Evolutionary conservation across 1,140 invertebrate genomes (phyloP).

Genomic region (Pomacea maculata): DNA sequence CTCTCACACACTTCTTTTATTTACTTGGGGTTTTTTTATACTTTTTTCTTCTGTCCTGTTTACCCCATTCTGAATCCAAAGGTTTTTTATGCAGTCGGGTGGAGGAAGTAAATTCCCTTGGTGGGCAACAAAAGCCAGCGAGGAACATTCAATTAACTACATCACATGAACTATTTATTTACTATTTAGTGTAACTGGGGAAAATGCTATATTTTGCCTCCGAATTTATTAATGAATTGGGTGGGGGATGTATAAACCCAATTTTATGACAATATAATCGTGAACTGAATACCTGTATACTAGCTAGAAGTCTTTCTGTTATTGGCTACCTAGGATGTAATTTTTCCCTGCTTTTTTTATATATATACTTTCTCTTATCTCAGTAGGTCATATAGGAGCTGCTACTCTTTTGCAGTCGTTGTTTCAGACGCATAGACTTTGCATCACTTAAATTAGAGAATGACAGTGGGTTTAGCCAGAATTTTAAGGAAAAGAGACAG

Average conservation of each 20-base stretch:
- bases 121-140: background rate
- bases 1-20: constrained; percentile 1
- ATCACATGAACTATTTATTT: background rate
- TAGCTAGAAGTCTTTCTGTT: too few relatives aligned
- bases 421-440: too few relatives aligned
- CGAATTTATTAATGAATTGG: background rate
- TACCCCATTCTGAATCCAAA: background rate
- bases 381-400: too few relatives aligned
- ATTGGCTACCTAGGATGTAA: too few relatives aligned
- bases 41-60: background rate
- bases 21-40: background rate
- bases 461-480: background rate
- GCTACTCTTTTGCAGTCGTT: too few relatives aligned
- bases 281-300: too few relatives aligned
- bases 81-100: background rate
- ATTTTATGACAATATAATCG: too few relatives aligned
- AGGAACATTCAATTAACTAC: background rate
- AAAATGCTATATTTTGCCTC: background rate
- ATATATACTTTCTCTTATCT: too few relatives aligned
- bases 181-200: background rate
- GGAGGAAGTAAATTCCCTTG: background rate
- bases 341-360: too few relatives aligned
- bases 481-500: too few relatives aligned
- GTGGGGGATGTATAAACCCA: background rate
- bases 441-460: too few relatives aligned